Evolutionary conservation across 1,140 invertebrate genomes (phyloP), one percentile per base, ranked within the genome.

Genomic region (Drosophila arizonae): DNA sequence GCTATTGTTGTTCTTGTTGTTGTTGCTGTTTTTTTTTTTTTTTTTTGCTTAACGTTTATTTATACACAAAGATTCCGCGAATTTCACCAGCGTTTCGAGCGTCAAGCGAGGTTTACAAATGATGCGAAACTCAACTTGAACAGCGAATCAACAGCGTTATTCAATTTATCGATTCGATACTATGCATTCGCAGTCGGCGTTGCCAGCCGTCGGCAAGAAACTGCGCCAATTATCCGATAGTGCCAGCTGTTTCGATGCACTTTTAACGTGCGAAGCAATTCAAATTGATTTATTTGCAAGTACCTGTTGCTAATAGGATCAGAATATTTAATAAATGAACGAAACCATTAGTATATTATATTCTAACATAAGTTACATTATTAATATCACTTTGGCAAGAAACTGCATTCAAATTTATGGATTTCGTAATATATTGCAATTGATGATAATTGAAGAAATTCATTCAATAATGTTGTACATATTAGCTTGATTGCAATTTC

Each of bases 151-250:
- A 56, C 46, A 58, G 39, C 11, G 15, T 64, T 41, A 70, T 28
- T 48, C 51, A 46, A 64, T 56, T 63, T 70, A 70, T 70, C 67
- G 60, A 64, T 70, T 64, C 26, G n/a, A 50, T 50, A 24, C 41
- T 39, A 64, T 48, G 55, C 43, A 24, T 9, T 28, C 10, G 17
- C 13, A 11, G 45, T 66, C 30, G 45, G 61, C 36, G 54, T 33
- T 71, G 62, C 58, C 67, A 63, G 3, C 48, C 36, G 6, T 48
- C 11, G 36, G 28, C 36, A 11, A 15, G n/a, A 17, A n/a, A 10
- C 11, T 41, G 51, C 52, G 52, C 39, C 21, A 57, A 66, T 26
- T 17, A 15, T 4, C 15, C n/a, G 6, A 46, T 11, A 11, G 13
- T 41, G 9, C 24, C 13, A 52, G 2, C 13, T 6, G 5, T 56